Evolutionary conservation across 37 sponge, comb jelly and placozoan species (phyloP).

Genomic region (Amphimedon queenslandica): DNA sequence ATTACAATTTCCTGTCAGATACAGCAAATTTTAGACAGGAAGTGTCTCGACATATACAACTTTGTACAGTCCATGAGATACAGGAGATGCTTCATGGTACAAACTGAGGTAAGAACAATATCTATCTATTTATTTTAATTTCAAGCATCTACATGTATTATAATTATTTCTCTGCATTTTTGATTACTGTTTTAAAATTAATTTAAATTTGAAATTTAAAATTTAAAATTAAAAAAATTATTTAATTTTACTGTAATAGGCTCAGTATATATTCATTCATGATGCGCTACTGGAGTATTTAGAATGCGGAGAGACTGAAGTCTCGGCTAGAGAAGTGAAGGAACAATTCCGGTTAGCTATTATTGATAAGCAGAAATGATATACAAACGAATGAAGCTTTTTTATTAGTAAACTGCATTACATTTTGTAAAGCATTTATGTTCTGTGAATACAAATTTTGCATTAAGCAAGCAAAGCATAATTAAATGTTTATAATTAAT

Average conservation of each 20-base stretch:
- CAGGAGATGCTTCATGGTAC: constrained; percentile 79
- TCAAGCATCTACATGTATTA: too few relatives aligned
- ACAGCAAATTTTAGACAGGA: constrained; percentile 43
- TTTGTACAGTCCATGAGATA: constrained; percentile 71
- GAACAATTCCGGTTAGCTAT: constrained; percentile 57
- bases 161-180: too few relatives aligned
- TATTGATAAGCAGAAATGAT: too few relatives aligned
- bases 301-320: constrained; percentile 81
- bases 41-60: constrained; percentile 57
- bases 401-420: too few relatives aligned
- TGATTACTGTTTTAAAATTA: too few relatives aligned
- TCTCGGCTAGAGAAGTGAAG: constrained; percentile 65
- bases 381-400: too few relatives aligned
- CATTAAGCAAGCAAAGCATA: too few relatives aligned
- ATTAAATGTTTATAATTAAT: too few relatives aligned
- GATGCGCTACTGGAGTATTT: constrained; percentile 89
- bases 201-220: too few relatives aligned
- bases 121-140: neutral
- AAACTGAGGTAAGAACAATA: constrained; percentile 74
- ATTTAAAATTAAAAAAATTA: too few relatives aligned
- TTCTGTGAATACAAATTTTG: too few relatives aligned
- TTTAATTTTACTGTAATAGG: neutral
- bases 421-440: too few relatives aligned
- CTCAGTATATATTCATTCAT: constrained; percentile 89
- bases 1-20: constrained; percentile 70